phyloP scores from a whole-genome alignment of 2,113 vertebrate species.

The Scomber colias region DNA sequence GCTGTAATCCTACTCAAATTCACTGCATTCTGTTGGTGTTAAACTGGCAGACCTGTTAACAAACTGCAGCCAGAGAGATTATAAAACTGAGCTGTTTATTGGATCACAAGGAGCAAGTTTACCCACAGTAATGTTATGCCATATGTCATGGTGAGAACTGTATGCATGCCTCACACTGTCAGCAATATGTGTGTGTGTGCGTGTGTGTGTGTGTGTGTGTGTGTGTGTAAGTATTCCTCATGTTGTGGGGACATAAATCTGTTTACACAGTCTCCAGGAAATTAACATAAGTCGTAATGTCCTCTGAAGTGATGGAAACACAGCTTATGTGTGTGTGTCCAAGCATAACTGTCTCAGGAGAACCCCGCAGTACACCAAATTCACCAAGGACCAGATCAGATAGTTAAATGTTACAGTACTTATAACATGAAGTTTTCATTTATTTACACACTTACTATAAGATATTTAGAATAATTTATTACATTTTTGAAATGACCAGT shows the following conservation, averaged over 20 bases:
- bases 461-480: too few species aligned
- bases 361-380: constrained; percentile 13
- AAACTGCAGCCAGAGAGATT: constrained; percentile 60
- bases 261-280: too few species aligned
- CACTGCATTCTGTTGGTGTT: constrained; percentile 54
- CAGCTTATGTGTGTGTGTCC: not conserved
- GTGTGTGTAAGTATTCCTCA: not conserved
- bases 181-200: not conserved
- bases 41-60: constrained; percentile 62
- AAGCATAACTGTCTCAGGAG: not conserved
- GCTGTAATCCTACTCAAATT: constrained; percentile 69
- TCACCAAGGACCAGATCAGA: not conserved
- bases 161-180: constrained; percentile 10
- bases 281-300: too few species aligned
- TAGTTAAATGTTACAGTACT: not conserved
- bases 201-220: not conserved
- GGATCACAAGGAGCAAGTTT: constrained; percentile 58
- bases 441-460: too few species aligned
- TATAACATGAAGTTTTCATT: not conserved
- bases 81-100: constrained; percentile 65
- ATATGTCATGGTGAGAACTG: constrained; percentile 47
- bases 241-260: too few species aligned
- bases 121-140: constrained; percentile 49
- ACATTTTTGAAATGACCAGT: not conserved
- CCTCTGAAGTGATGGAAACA: too few species aligned